Base-by-base conservation (phyloP, 2,113 vertebrate genomes). In the Hiodon alosoides region DNA sequence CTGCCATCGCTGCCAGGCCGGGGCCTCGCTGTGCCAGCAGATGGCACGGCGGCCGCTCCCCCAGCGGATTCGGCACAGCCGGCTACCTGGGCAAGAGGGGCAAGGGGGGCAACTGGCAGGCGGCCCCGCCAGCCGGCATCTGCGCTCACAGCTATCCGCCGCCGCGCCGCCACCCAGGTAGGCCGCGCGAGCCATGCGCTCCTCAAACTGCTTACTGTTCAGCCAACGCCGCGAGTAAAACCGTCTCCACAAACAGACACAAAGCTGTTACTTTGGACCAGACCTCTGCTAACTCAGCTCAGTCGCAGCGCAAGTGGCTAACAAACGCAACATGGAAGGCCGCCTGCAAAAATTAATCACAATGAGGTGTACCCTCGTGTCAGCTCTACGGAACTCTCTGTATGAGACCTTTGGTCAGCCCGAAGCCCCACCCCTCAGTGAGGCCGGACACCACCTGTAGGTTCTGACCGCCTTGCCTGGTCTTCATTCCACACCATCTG, bases 11-110 rank as follows among this genome's bases (percentile, higher is more conserved):
- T 66, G 79, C 69, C 73, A 84, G 86, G 81, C 84, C 74, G 80
- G 81, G 83, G 79, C 73, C 90, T 81, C 79, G 89, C 89, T 89
- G 90, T 53, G 90, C 83, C 80, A 85, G 85, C 91, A 92, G 90
- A 92, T 92, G 91, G 90, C 79, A 76, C 77, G 75, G 79, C 80
- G 81, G 85, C 79, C 84, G 82, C 78, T 78, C 76, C 72, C 47
- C 1, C 0, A 0, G 0, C 3, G 17, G 52, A 88, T 85, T 80
- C 79, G 88, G 86, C 81, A 68, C 75, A 59, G 86, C 82, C 57
- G 81, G 83, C 86, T 85, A 85, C 82, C 83, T 80, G 80, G 84
- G 83, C 79, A 83, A 86, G 84, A 70, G 73, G 81, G 80, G 75
- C 74, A 80, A 77, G 77, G 54, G 79, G 76, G 0, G 78, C 16